phyloP scores from a whole-genome alignment of 2,797 vertebrate genomes.

The Neosilurus mollespiculum region DNA sequence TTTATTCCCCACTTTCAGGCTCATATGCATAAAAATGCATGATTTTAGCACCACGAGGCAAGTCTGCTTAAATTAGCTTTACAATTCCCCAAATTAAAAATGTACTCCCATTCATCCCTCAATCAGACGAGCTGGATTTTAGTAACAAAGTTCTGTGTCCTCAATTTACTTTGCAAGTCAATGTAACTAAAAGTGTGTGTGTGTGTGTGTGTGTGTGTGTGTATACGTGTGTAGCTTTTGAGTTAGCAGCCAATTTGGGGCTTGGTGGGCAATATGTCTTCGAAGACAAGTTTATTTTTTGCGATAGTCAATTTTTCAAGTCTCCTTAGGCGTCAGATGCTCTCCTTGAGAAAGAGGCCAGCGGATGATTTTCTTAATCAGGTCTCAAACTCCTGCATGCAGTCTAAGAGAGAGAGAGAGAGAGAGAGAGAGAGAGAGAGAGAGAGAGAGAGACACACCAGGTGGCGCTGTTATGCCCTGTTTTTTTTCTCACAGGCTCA shows the following conservation, averaged over 20 bases:
- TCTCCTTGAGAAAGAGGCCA: slow-evolving; percentile 83
- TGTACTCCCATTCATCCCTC: slow-evolving; percentile 54
- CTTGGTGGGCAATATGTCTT: slow-evolving; percentile 79
- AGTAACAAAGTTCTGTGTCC: slow-evolving; percentile 67
- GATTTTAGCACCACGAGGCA: slow-evolving; percentile 1
- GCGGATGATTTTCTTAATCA: slow-evolving; percentile 70
- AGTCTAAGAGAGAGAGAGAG: slow-evolving; percentile 38
- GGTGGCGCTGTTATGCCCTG: slow-evolving; percentile 16
- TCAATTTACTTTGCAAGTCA: slow-evolving; percentile 76
- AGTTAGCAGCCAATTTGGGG: slow-evolving; percentile 78
- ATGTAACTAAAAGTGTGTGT: slow-evolving; percentile 73
- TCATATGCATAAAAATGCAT: neutral
- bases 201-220: slow-evolving; percentile 66
- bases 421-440: slow-evolving; percentile 41
- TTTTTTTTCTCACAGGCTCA: neutral
- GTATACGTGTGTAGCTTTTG: slow-evolving; percentile 71
- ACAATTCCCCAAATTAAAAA: slow-evolving; percentile 12
- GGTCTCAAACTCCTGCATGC: slow-evolving; percentile 45
- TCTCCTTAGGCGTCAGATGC: slow-evolving; percentile 76
- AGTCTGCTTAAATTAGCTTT: slow-evolving; percentile 29
- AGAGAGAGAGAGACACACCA: neutral
- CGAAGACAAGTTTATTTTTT: slow-evolving; percentile 83
- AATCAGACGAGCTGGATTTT: slow-evolving; percentile 46
- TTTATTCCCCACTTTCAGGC: neutral
- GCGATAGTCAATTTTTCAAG: slow-evolving; percentile 80